Conservation (phyloP, 2,797 vertebrate genomes). For the Denticeps clupeoides region DNA sequence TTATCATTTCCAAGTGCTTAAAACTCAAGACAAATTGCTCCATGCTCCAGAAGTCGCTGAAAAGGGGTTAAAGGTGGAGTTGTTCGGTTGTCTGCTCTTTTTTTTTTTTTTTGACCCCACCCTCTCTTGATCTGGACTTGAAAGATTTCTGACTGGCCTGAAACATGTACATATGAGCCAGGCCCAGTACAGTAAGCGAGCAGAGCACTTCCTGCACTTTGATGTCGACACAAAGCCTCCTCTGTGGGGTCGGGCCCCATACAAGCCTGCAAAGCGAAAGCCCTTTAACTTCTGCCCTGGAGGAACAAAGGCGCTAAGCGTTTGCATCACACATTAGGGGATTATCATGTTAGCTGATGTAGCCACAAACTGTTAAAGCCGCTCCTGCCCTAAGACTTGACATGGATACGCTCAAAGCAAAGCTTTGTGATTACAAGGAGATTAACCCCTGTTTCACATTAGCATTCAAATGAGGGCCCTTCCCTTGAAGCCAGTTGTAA, state of each 20-base stretch:
- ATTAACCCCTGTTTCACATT: conserved; percentile 27
- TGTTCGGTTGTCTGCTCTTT: conserved; percentile 45
- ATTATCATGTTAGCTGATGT: conserved; percentile 35
- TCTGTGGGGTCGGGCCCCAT: conserved; percentile 41
- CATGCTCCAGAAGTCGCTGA: conserved; percentile 32
- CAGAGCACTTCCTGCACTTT: conserved; percentile 52
- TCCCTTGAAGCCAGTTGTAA: conserved; percentile 1
- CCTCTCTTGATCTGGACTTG: conserved; percentile 48
- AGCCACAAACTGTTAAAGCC: conserved; percentile 23
- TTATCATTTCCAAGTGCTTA: conserved; percentile 29
- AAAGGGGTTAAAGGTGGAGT: conserved; percentile 45
- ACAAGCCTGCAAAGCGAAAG: conserved; percentile 27
- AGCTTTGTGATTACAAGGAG: conserved; percentile 32
- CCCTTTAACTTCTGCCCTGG: conserved; percentile 34
- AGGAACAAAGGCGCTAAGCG: conserved; percentile 38
- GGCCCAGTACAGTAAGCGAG: conserved; percentile 34
- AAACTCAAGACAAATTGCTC: conserved; percentile 47
- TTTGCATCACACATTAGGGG: conserved; percentile 27
- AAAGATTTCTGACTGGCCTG: conserved; percentile 54
- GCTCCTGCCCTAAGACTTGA: conserved; percentile 21
- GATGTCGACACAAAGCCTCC: conserved; percentile 50
- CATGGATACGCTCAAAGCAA: conserved; percentile 30
- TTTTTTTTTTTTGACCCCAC: no score
- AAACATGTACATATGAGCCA: conserved; percentile 41
- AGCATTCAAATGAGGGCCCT: conserved; percentile 19